Conservation (phyloP, 2,797 vertebrate species). For the Argyrosomus regius region DNA sequence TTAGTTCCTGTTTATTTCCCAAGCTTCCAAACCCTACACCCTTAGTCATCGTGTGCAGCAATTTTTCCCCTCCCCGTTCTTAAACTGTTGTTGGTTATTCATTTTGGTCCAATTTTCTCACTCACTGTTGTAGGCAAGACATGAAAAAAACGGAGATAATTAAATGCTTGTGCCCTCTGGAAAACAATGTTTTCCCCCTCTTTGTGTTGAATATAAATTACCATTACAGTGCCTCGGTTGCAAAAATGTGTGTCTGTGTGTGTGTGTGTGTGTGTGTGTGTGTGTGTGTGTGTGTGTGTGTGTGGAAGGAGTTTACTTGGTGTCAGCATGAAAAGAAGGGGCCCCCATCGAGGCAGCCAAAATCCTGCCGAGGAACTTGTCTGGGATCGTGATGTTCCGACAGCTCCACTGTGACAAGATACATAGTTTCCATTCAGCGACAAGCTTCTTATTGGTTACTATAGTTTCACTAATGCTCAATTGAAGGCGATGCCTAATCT, state of each 20-base stretch:
- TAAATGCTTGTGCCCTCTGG: conserved; percentile 88
- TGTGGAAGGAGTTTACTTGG: conserved; percentile 87
- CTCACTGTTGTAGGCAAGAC: conserved; percentile 85
- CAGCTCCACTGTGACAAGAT: conserved; percentile 98
- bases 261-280: conserved; percentile 60
- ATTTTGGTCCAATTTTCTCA: conserved; percentile 83
- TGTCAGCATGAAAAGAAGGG: conserved; percentile 90
- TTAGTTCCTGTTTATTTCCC: conserved; percentile 85
- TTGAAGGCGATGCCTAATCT: conserved; percentile 98
- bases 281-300: conserved; percentile 57
- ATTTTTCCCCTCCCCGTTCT: conserved; percentile 57
- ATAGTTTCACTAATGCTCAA: conserved; percentile 99
- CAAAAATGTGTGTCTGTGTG: conserved; percentile 67
- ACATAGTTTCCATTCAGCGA: conserved; percentile 99
- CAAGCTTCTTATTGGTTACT: conserved; percentile 99
- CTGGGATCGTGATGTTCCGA: conserved; percentile 91
- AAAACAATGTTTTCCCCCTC: conserved; percentile 84
- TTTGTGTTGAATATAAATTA: conserved; percentile 93
- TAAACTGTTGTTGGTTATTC: conserved; percentile 77
- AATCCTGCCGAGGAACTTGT: conserved; percentile 95
- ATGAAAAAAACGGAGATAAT: conserved; percentile 89
- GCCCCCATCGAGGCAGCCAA: conserved; percentile 90
- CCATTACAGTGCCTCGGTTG: conserved; percentile 84
- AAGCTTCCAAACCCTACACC: conserved; percentile 64
- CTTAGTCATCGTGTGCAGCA: conserved; percentile 69